Base-by-base conservation (phyloP, 1,140 invertebrate species). In the Adelges cooleyi region DNA sequence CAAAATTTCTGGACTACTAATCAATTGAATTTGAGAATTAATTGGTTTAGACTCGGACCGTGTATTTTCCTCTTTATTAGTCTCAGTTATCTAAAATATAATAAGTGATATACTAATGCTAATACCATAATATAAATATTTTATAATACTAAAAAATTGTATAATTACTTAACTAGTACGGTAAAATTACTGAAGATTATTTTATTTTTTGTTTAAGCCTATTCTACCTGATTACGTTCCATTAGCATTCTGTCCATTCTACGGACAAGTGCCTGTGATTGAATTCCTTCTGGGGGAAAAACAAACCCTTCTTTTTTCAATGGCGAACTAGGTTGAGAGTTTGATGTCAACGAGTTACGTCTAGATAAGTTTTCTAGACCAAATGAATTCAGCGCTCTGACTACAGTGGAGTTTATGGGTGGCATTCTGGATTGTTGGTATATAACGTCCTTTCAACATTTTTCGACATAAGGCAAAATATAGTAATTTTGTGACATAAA, bases 231-330 rank as follows among this genome's bases (percentile, higher is more conserved):
- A 65, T 44, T 56, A 36, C 67, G 67, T 22, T 68, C 67, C 51
- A 29, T 66, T 18, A 68, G 17, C 67, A 68, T 53, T 46, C 25
- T 44, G 36, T 65, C 62, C 48, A 68, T 42, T 65, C 46, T 68
- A 54, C 62, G 59, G 23, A 40, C n/a, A 53, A 65, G 36, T 27
- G 27, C 49, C 9, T 56, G 65, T 15, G 53, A 54, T 36, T 54
- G 66, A 13, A 33, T 36, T 15, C 33, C 46, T 22, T 67, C 68
- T 2, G 65, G 20, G 48, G 69, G 75, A 68, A 81, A 80, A 2
- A 80, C 77, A 9, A 79, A 78, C 11, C 75, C 73, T 67, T 84
- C 84, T 74, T 84, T 85, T 56, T 80, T 79, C 74, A 84, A 78
- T 15, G 83, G 84, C 8, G 84, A 85, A 29, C 82, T 82, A 2